Percentiles rank a stretch among this genome's conserved stretches.
Conservation (phyloP, 2,888 invertebrate species). For the Odontothrips loti region DNA sequence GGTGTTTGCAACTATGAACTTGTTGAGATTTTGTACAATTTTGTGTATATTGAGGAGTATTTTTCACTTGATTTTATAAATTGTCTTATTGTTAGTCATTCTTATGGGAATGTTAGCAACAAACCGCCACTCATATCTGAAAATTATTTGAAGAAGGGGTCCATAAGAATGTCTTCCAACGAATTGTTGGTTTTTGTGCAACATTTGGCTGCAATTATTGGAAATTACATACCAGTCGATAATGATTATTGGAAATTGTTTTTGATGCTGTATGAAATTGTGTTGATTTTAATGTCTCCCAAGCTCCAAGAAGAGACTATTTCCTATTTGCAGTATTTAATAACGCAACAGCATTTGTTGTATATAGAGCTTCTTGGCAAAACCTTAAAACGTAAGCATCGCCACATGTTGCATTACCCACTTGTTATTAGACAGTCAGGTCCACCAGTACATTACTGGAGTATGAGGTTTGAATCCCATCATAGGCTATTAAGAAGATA, state of each 20-base stretch:
- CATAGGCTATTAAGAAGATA: conserved; percentile 37
- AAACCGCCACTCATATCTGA: not conserved
- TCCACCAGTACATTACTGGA: conserved; percentile 38
- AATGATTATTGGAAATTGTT: not conserved
- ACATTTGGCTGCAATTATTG: not conserved
- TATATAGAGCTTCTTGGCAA: conserved; percentile 33
- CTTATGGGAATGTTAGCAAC: not conserved
- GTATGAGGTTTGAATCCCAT: conserved; percentile 38
- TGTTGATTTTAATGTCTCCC: not conserved
- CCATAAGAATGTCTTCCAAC: not conserved
- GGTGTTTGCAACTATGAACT: conserved; percentile 29
- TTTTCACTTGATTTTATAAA: not conserved
- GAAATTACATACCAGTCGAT: not conserved
- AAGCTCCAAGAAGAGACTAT: not conserved
- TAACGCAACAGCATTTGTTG: conserved; percentile 35
- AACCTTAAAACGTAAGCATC: conserved; percentile 38
- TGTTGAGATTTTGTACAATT: conserved; percentile 9
- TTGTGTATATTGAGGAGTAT: conserved; percentile 15
- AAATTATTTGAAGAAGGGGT: not conserved
- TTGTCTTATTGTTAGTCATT: not conserved
- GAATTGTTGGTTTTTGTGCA: not conserved
- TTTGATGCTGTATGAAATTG: not conserved
- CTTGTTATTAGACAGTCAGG: conserved; percentile 37
- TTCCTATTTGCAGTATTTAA: not conserved
- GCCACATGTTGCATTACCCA: conserved; percentile 39